Conservation (phyloP, 2,113 vertebrate species). For the Callospermophilus lateralis region DNA sequence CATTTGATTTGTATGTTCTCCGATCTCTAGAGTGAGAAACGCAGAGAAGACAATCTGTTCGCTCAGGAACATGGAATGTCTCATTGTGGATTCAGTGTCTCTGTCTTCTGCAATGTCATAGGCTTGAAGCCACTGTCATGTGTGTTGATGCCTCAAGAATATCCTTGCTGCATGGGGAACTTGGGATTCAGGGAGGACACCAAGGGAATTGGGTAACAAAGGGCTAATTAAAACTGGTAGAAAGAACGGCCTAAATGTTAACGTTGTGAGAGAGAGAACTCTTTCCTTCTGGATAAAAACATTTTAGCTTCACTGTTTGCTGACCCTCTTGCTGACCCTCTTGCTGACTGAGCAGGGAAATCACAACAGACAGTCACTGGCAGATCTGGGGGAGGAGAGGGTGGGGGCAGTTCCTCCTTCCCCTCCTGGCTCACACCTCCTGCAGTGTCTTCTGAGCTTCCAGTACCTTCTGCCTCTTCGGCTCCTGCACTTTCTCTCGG, state of each 20-base stretch:
- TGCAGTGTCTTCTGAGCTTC: not conserved
- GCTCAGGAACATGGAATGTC: not conserved
- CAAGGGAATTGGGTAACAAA: not conserved
- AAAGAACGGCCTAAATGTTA: not conserved
- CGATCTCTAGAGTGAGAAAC: not conserved
- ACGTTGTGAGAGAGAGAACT: not conserved
- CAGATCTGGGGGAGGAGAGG: not conserved
- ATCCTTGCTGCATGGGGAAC: not conserved
- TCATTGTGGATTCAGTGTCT: not conserved
- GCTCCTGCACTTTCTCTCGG: not conserved
- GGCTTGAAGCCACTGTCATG: not conserved
- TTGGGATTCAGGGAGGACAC: not conserved
- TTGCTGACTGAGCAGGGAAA: not conserved
- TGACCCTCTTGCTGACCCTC: not conserved
- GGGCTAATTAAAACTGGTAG: not conserved
- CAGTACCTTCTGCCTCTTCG: not conserved
- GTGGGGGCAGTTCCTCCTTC: accelerated
- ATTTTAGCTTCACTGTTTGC: not conserved
- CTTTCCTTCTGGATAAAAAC: not conserved
- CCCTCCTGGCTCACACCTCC: too few species aligned
- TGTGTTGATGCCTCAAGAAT: not conserved
- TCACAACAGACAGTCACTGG: accelerated
- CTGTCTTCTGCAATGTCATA: not conserved
- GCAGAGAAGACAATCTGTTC: not conserved
- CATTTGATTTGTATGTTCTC: not conserved